A percentile compares a stretch with the other conserved stretches of the same genome.
phyloP scores from a whole-genome alignment of 2,888 invertebrate genomes.

The Cerastoderma edule region DNA sequence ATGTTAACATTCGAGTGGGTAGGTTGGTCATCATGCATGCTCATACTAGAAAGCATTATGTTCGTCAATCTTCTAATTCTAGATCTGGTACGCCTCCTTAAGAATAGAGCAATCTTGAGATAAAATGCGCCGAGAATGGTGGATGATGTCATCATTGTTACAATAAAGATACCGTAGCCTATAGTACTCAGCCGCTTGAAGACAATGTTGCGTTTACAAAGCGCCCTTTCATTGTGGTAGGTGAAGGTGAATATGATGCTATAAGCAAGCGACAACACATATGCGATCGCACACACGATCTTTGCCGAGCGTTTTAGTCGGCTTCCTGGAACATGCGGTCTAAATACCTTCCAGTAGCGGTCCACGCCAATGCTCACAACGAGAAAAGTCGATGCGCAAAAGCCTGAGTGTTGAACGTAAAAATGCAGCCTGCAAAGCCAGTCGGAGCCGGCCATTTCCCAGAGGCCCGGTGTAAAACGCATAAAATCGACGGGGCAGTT shows the following conservation, averaged over 20 bases:
- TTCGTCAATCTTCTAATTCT: too few species aligned
- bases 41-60: too few species aligned
- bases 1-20: too few species aligned
- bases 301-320: not conserved
- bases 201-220: not conserved
- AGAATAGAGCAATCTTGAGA: not conserved
- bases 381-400: not conserved
- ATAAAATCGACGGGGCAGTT: not conserved
- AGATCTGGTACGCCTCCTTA: not conserved
- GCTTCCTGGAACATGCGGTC: not conserved
- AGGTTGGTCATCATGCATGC: too few species aligned
- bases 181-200: not conserved
- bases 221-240: not conserved
- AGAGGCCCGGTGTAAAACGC: not conserved
- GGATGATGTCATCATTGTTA: not conserved
- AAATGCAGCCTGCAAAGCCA: not conserved
- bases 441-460: not conserved
- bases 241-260: not conserved
- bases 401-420: not conserved
- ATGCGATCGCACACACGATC: not conserved
- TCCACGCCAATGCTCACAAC: not conserved
- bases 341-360: slow-evolving; percentile 1
- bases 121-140: not conserved
- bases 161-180: not conserved
- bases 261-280: not conserved